A percentile compares a stretch with the other conserved stretches of the same genome.
Conservation (phyloP, 1,140 invertebrate genomes). For the Zaprionus vittiger region DNA sequence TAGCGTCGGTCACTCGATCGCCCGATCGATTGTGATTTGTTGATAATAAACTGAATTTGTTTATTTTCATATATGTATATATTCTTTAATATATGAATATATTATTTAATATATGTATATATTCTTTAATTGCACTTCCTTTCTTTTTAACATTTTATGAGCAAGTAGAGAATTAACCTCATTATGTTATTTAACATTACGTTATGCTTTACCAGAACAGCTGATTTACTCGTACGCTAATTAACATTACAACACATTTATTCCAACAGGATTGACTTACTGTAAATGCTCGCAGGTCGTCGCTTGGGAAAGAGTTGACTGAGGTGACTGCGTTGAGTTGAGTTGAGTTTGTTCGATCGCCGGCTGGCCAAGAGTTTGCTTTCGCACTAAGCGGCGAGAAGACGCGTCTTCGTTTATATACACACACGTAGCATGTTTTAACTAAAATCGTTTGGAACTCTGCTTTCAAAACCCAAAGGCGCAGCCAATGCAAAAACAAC, state of each 20-base stretch:
- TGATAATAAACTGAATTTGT: too few relatives aligned
- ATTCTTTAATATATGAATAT: too few relatives aligned
- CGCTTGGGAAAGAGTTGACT: conserved; percentile 23
- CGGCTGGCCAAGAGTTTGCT: conserved; percentile 74
- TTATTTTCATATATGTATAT: too few relatives aligned
- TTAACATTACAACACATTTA: too few relatives aligned
- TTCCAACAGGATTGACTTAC: conserved; percentile 33
- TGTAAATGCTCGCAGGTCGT: conserved; percentile 38
- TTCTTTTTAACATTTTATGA: too few relatives aligned
- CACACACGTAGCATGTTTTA: conserved; percentile 77
- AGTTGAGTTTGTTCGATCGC: conserved; percentile 38
- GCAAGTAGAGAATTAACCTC: too few relatives aligned
- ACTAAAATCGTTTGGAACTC: conserved; percentile 77
- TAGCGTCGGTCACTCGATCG: not conserved
- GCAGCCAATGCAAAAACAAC: conserved; percentile 65
- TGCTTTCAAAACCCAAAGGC: conserved; percentile 79
- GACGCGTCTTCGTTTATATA: conserved; percentile 81
- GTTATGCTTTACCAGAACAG: too few relatives aligned
- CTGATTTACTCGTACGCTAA: too few relatives aligned
- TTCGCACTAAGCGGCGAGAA: conserved; percentile 73
- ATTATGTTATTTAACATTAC: too few relatives aligned
- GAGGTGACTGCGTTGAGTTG: not conserved
- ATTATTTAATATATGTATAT: too few relatives aligned
- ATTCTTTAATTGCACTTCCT: too few relatives aligned
- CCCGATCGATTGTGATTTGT: conserved; percentile 6